Conservation (phyloP, 2,888 invertebrate genomes). For the Diadegma fenestrale region DNA sequence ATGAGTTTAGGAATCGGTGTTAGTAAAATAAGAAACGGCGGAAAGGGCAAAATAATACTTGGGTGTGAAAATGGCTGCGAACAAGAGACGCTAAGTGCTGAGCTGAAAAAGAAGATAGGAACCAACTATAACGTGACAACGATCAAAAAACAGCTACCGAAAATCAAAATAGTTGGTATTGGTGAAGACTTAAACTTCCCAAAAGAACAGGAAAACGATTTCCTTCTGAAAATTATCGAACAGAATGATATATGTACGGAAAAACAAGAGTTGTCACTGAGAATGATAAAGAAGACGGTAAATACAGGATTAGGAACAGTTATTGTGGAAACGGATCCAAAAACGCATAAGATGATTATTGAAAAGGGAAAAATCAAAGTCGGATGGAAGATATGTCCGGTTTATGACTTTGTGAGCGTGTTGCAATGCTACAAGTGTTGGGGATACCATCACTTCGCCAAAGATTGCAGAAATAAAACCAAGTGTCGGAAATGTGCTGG, state of each 20-base stretch:
- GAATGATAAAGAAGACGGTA: constrained; percentile 39
- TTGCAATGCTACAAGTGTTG: constrained; percentile 62
- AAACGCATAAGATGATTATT: constrained; percentile 46
- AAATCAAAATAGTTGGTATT: constrained; percentile 46
- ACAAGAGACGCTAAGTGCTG: constrained; percentile 18
- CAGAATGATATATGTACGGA: constrained; percentile 37
- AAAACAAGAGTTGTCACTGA: constrained; percentile 4
- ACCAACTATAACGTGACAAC: constrained; percentile 10
- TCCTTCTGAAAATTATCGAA: constrained; percentile 29
- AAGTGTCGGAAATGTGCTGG: constrained; percentile 52
- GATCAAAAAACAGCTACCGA: constrained; percentile 41
- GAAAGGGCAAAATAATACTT: constrained; percentile 32
- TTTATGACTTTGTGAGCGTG: constrained; percentile 4
- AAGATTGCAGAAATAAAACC: constrained; percentile 62
- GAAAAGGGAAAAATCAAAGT: constrained; percentile 51
- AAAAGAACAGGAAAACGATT: constrained; percentile 18
- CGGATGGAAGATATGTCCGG: constrained; percentile 60
- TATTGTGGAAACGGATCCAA: constrained; percentile 44
- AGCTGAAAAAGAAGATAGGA: constrained; percentile 31
- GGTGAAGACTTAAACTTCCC: constrained; percentile 1
- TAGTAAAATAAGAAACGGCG: constrained; percentile 13
- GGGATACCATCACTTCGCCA: constrained; percentile 61
- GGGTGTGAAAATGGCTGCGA: constrained; percentile 27
- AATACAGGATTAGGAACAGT: constrained; percentile 13
- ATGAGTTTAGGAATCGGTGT: constrained; percentile 32